These are phyloP conservation scores for Hypolimnas misippus DNA, from an alignment of 2,888 invertebrate genomes.

Conservation along the genomic window DNA sequence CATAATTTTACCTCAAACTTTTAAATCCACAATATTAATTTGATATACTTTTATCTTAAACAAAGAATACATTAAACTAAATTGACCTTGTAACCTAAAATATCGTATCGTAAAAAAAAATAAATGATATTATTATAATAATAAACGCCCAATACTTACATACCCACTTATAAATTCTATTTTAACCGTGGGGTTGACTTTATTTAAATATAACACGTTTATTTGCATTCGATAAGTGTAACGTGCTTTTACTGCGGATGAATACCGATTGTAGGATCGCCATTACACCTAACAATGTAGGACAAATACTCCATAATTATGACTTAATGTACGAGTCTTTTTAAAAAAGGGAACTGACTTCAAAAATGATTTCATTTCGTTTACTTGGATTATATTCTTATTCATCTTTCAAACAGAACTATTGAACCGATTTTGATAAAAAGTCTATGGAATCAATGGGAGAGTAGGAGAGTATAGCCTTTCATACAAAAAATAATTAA, in stretches of 20 bases:
- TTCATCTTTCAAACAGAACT: no score
- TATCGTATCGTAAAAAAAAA: not conserved
- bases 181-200: constrained; percentile 53
- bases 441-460: no score
- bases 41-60: no score
- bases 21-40: no score
- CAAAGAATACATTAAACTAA: not conserved
- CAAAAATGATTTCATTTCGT: no score
- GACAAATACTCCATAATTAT: not conserved
- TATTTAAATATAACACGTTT: constrained; percentile 67
- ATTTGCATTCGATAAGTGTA: constrained; percentile 73
- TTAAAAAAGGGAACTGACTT: no score
- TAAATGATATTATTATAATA: constrained; percentile 3
- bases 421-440: no score
- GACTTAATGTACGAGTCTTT: no score
- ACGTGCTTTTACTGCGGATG: constrained; percentile 65
- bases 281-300: constrained; percentile 28
- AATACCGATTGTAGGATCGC: constrained; percentile 52
- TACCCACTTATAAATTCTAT: constrained; percentile 40
- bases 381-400: no score
- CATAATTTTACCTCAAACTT: no score
- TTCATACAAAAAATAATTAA: no score
- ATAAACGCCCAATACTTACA: constrained; percentile 25
- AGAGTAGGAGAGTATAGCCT: no score
- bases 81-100: not conserved